These are phyloP conservation scores for Andrena chrysosceles DNA, from an alignment of 2,888 invertebrate species.

Conservation along the genomic window DNA sequence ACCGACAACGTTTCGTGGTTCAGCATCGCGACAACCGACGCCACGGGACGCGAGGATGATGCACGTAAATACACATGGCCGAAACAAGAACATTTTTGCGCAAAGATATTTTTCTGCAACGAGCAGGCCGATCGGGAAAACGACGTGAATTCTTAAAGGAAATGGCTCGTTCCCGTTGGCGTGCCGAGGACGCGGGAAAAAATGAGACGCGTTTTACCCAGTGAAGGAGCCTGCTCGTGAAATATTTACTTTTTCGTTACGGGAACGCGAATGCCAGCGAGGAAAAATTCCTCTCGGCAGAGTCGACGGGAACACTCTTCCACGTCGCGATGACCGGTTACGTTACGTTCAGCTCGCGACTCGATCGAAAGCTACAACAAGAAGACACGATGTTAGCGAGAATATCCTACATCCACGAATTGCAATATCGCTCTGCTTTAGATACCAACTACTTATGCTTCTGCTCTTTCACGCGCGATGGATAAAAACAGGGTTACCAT, in stretches of 20 bases:
- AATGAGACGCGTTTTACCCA: constrained; percentile 57
- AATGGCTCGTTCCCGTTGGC: constrained; percentile 38
- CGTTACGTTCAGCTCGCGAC: background rate
- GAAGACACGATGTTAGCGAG: background rate
- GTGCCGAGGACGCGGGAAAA: constrained; percentile 39
- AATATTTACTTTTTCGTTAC: constrained; percentile 60
- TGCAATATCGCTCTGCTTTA: too few relatives aligned
- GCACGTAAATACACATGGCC: background rate
- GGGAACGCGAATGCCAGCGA: background rate
- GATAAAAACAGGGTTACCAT: too few relatives aligned
- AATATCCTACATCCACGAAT: background rate
- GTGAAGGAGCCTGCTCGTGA: constrained; percentile 29
- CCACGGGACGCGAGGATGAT: too few relatives aligned
- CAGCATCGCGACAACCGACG: too few relatives aligned
- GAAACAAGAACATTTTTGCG: background rate
- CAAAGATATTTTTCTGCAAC: background rate
- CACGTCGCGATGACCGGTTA: background rate
- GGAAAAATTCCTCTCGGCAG: constrained; percentile 16
- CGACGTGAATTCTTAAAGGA: constrained; percentile 57
- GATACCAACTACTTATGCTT: too few relatives aligned
- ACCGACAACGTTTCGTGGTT: too few relatives aligned
- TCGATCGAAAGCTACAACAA: background rate
- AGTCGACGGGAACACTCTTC: constrained; percentile 20
- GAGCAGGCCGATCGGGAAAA: constrained; percentile 1
- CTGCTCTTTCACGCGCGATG: too few relatives aligned